phyloP scores from a whole-genome alignment of 2,113 vertebrate genomes.

The Xenus cinereus region DNA sequence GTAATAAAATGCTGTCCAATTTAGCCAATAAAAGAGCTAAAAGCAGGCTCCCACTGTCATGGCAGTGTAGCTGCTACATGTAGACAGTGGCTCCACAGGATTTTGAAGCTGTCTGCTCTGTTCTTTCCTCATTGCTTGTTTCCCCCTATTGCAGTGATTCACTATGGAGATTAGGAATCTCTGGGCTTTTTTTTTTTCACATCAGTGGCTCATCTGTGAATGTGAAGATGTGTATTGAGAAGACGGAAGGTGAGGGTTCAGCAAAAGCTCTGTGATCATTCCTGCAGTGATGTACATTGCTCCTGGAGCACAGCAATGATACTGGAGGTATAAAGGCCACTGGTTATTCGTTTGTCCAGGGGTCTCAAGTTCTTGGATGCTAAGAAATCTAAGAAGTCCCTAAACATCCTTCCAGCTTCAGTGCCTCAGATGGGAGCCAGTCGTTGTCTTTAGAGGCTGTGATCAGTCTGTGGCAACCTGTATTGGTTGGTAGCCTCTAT shows the following conservation, averaged over 20 bases:
- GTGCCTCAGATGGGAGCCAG: background rate
- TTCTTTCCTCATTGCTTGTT: background rate
- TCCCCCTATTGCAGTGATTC: background rate
- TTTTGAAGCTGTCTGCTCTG: background rate
- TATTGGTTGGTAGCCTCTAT: background rate
- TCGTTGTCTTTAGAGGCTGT: background rate
- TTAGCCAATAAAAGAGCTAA: slow-evolving; percentile 22
- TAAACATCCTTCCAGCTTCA: background rate
- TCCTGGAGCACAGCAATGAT: background rate
- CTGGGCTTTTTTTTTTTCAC: background rate
- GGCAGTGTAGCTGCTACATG: background rate
- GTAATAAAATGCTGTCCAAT: slow-evolving; percentile 43
- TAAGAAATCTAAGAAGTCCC: background rate
- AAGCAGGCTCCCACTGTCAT: background rate
- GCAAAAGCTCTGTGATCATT: background rate
- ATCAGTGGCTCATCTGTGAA: background rate
- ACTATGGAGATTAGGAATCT: background rate
- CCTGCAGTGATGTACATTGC: background rate
- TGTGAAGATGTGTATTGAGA: background rate
- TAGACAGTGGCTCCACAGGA: background rate
- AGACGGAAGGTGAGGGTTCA: background rate
- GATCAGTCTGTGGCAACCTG: background rate
- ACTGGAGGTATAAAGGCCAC: background rate
- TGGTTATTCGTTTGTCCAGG: background rate
- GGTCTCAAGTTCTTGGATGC: background rate